phyloP scores from a whole-genome alignment of 2,888 invertebrate species.

The Chrysolina americana region DNA sequence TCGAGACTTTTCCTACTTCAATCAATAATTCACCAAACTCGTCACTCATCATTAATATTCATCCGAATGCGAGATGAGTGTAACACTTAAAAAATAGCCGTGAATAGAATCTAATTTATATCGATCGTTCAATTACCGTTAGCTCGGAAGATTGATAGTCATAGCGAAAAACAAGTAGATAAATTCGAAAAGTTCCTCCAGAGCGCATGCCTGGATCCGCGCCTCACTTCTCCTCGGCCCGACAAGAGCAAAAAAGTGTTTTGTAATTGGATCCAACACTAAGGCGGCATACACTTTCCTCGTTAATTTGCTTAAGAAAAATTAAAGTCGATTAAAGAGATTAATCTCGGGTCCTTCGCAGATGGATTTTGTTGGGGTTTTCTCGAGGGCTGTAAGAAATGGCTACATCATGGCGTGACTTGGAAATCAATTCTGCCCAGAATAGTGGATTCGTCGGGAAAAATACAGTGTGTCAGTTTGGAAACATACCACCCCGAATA shows the following conservation, averaged over 20 bases:
- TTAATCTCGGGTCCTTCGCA: conserved; percentile 18
- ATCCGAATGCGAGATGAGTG: neutral
- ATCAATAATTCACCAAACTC: conserved; percentile 4
- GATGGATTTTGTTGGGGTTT: neutral
- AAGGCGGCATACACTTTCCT: conserved; percentile 31
- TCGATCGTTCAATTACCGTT: conserved; percentile 42
- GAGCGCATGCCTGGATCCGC: neutral
- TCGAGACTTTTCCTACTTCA: neutral
- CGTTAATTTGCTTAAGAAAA: conserved; percentile 40
- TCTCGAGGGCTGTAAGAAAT: neutral
- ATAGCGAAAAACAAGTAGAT: conserved; percentile 37
- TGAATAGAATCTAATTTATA: conserved; percentile 43
- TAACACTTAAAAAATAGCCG: conserved; percentile 26
- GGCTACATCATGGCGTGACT: neutral
- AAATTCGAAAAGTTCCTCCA: conserved; percentile 35
- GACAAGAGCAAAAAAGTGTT: conserved; percentile 33
- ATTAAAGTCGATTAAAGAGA: conserved; percentile 33
- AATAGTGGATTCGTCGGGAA: too few relatives aligned
- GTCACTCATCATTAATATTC: conserved; percentile 9
- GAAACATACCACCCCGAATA: too few relatives aligned
- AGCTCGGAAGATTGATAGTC: conserved; percentile 40
- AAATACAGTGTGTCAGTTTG: too few relatives aligned
- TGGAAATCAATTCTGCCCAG: too few relatives aligned
- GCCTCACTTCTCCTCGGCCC: neutral
- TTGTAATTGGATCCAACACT: conserved; percentile 42